phyloP scores from a whole-genome alignment of 2,888 invertebrate genomes.

The Holacanthella duospinosa region DNA sequence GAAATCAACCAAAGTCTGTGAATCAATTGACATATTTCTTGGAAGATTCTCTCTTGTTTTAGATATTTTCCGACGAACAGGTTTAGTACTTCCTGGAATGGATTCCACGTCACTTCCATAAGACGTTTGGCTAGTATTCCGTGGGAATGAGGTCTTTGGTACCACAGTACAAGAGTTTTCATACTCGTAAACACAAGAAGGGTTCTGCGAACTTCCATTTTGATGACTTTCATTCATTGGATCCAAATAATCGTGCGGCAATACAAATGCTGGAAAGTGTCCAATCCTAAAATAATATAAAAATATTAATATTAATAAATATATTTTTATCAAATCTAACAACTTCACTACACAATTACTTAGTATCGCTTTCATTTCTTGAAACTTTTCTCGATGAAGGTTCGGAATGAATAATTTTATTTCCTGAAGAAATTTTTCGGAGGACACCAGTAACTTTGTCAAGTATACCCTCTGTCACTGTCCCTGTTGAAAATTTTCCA shows the following conservation, averaged over 20 bases:
- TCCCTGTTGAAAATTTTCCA: conserved; percentile 10
- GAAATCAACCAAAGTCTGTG: conserved; percentile 71
- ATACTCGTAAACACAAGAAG: not conserved
- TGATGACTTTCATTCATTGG: not conserved
- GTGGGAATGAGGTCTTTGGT: not conserved
- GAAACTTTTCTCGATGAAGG: conserved; percentile 31
- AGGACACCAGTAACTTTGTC: conserved; percentile 30
- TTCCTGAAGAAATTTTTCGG: conserved; percentile 30
- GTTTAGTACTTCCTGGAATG: not conserved
- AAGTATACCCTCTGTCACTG: too few species aligned
- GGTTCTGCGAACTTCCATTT: not conserved
- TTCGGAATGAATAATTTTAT: conserved; percentile 14
- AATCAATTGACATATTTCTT: conserved; percentile 48
- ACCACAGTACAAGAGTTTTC: not conserved
- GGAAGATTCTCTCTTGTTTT: not conserved
- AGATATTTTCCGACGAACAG: not conserved
- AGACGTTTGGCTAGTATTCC: not conserved
- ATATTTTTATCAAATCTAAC: not conserved
- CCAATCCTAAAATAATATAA: not conserved
- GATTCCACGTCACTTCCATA: not conserved
- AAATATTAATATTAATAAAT: not conserved
- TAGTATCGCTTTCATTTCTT: conserved; percentile 25
- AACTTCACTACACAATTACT: not conserved
- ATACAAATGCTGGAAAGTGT: not conserved
- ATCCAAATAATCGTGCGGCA: not conserved